Base-by-base conservation (phyloP, 2,888 invertebrate species). In the Argyra leucocephala region DNA sequence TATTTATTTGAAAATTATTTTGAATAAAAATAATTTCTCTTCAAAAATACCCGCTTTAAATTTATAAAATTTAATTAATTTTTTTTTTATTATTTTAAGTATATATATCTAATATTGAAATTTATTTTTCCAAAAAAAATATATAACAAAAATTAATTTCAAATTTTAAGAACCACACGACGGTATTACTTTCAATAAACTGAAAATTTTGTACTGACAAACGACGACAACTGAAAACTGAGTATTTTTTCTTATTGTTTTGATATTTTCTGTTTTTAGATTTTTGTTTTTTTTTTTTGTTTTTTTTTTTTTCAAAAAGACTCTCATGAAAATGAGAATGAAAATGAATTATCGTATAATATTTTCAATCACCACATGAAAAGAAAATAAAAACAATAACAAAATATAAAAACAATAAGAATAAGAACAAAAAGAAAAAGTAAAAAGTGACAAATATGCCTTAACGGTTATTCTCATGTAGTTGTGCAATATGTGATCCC, bases 181-280 rank as follows among this genome's bases (percentile, higher is more conserved):
- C 48, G 48, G n/a, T 48, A 15, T 48, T 48, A 48, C 48, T 48
- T 48, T n/a, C 48, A 48, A 48, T 48, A 48, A 48, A 48, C 48
- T 48, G 48, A 48, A 48, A 48, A 48, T 48, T 31, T 48, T 48
- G 48, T 18, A 48, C 48, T 48, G 48, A 48, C 48, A 48, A 31
- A 31, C 31, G n/a, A 48, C 48, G 48, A n/a, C 48, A 48, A 48
- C 48, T 15, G 48, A 15, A n/a, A 48, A 48, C 48, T n/a, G 48
- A 48, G n/a, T 48, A n/a, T 18, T 18, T 18, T 12, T 15, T 48
- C 18, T 48, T 18, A 2, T 18, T 18, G 9, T 48, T 9, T 37
- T 9, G 12, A 10, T 37, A 37, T 26, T 31, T 31, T 31, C 31
- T 48, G 48, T 48, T 48, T 48, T 48, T 37, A 15, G 48, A 18